Conservation (phyloP, 2,888 invertebrate genomes). For the Trichopria drosophilae region DNA sequence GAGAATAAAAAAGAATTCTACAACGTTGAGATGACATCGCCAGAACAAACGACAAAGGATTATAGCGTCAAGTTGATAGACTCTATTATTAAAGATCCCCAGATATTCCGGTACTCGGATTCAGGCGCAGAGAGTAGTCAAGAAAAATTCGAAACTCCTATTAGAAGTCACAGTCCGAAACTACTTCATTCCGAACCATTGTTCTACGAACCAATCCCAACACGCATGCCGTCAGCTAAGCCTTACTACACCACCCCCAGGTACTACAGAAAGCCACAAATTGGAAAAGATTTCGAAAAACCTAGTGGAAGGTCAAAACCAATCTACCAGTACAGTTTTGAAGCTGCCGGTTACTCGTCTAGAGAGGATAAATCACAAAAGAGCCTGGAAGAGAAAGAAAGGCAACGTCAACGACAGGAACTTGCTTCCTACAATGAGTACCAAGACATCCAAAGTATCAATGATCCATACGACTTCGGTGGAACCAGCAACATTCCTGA, state of each 20-base stretch:
- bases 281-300: constrained; percentile 30
- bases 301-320: constrained; percentile 61
- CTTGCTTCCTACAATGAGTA: constrained; percentile 45
- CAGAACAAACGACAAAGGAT: constrained; percentile 33
- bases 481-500: constrained; percentile 21
- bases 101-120: constrained; percentile 42
- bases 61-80: constrained; percentile 46
- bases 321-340: constrained; percentile 75
- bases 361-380: constrained; percentile 8
- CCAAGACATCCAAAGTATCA: constrained; percentile 38
- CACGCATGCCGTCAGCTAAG: constrained; percentile 33
- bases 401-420: constrained; percentile 35
- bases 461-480: constrained; percentile 40
- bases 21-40: constrained; percentile 36
- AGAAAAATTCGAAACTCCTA: constrained; percentile 32
- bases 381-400: constrained; percentile 27
- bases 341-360: constrained; percentile 61
- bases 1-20: constrained; percentile 41
- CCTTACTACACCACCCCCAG: constrained; percentile 45
- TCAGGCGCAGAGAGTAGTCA: constrained; percentile 22
- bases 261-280: constrained; percentile 37
- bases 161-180: constrained; percentile 39
- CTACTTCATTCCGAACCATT: constrained; percentile 41
- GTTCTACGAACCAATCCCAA: constrained; percentile 45
- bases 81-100: constrained; percentile 44